Conservation (phyloP, 2,888 invertebrate genomes). For the Melipona beecheii region DNA sequence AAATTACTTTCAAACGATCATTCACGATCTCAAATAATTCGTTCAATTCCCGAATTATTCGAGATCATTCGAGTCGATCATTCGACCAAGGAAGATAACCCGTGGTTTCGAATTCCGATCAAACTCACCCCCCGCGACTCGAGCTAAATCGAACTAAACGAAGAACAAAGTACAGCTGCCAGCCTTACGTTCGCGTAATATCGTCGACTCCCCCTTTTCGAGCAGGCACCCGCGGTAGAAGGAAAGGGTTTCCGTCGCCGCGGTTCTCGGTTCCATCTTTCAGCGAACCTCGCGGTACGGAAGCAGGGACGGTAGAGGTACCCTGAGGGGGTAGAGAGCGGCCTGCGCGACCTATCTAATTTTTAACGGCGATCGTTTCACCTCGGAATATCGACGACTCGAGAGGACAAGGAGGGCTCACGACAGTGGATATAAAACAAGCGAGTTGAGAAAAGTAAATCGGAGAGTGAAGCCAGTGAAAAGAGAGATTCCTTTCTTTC, state of each 20-base stretch:
- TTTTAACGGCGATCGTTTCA: slow-evolving; percentile 74
- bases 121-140: neutral
- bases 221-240: slow-evolving; percentile 18
- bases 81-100: neutral
- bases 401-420: slow-evolving; percentile 40
- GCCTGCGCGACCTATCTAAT: slow-evolving; percentile 70
- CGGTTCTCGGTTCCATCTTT: slow-evolving; percentile 33
- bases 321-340: slow-evolving; percentile 19
- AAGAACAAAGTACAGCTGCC: slow-evolving; percentile 7
- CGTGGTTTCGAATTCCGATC: neutral
- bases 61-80: too few relatives aligned
- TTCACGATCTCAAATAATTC: too few relatives aligned
- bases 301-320: slow-evolving; percentile 7
- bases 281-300: neutral
- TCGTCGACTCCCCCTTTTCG: neutral
- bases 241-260: slow-evolving; percentile 22
- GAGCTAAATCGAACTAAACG: neutral
- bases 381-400: slow-evolving; percentile 69
- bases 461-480: slow-evolving; percentile 75
- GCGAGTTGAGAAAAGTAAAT: slow-evolving; percentile 80
- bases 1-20: too few relatives aligned
- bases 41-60: too few relatives aligned
- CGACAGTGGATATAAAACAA: slow-evolving; percentile 76
- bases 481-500: slow-evolving; percentile 76
- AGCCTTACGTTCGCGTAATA: slow-evolving; percentile 10